Percentiles rank a stretch among this genome's conserved stretches.
phyloP scores from a whole-genome alignment of 2,888 invertebrate genomes.

The Xiphydria camelus region DNA sequence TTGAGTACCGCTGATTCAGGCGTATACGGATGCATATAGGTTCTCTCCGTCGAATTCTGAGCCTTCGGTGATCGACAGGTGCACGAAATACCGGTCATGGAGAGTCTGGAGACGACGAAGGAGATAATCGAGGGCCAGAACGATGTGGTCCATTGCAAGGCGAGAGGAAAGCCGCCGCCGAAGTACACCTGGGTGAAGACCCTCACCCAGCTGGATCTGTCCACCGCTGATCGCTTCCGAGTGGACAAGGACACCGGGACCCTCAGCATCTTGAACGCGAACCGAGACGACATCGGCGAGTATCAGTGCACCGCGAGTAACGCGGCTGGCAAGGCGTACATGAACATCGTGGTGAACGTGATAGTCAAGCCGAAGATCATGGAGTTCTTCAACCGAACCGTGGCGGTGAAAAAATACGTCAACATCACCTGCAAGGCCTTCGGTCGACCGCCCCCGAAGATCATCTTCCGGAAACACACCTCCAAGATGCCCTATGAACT shows the following conservation, averaged over 20 bases:
- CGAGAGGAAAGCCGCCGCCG: conserved; percentile 83
- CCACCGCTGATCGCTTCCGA: conserved; percentile 68
- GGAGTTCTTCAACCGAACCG: conserved; percentile 75
- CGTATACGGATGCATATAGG: no score
- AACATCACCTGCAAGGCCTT: conserved; percentile 76
- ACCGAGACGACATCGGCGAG: conserved; percentile 76
- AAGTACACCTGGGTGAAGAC: conserved; percentile 82
- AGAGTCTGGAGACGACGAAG: conserved; percentile 63
- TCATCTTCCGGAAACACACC: conserved; percentile 80
- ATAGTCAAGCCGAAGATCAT: conserved; percentile 80
- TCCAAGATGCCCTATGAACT: conserved; percentile 65
- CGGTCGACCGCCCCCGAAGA: conserved; percentile 78
- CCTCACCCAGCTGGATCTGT: conserved; percentile 72
- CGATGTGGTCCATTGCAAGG: conserved; percentile 75
- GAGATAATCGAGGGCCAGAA: conserved; percentile 82
- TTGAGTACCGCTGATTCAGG: no score
- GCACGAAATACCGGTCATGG: conserved; percentile 74
- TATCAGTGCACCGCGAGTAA: conserved; percentile 83
- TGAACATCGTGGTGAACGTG: conserved; percentile 69
- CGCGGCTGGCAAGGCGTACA: conserved; percentile 72
- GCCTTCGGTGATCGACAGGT: no score
- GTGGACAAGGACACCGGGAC: conserved; percentile 74
- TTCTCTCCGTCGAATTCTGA: conserved; percentile 6
- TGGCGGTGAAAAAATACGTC: conserved; percentile 66
- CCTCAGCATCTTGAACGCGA: conserved; percentile 73